phyloP scores from a whole-genome alignment of 92 coral and sea anemone species.

The Heteractis magnifica region DNA sequence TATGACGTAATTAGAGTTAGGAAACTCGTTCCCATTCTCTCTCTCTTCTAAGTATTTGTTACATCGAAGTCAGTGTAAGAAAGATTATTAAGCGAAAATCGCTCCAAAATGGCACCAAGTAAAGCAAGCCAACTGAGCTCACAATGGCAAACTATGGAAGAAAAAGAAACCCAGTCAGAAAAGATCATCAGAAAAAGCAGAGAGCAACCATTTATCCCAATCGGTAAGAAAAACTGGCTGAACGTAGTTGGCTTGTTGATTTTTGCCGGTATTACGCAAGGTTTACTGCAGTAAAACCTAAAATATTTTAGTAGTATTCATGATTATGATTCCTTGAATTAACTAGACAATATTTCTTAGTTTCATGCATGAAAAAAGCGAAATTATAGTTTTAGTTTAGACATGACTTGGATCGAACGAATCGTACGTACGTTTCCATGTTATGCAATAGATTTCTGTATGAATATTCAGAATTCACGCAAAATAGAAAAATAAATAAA shows the following conservation, averaged over 20 bases:
- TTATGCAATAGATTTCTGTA: too few species aligned
- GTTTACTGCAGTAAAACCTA: background rate
- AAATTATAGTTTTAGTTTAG: too few species aligned
- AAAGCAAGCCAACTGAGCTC: slow-evolving; percentile 54
- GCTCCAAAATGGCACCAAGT: slow-evolving; percentile 23
- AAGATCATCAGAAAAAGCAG: slow-evolving; percentile 88
- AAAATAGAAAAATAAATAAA: too few species aligned
- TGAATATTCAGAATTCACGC: too few species aligned
- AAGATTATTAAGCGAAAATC: background rate
- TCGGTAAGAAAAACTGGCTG: slow-evolving; percentile 59
- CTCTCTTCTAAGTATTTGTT: background rate
- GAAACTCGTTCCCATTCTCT: background rate
- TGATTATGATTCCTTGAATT: background rate
- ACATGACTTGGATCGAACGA: too few species aligned
- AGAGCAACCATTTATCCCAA: slow-evolving; percentile 90
- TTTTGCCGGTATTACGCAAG: background rate
- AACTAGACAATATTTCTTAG: too few species aligned
- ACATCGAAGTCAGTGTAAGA: background rate
- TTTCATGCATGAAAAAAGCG: too few species aligned
- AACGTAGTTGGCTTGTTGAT: background rate
- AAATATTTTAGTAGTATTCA: background rate
- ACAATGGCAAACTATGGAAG: slow-evolving; percentile 52
- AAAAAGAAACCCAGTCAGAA: slow-evolving; percentile 70
- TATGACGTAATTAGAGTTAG: background rate
- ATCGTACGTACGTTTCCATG: too few species aligned